Percentiles rank a stretch among this genome's conserved stretches.
phyloP scores from a whole-genome alignment of 2,113 vertebrate genomes.

The Sceloporus tristichus region DNA sequence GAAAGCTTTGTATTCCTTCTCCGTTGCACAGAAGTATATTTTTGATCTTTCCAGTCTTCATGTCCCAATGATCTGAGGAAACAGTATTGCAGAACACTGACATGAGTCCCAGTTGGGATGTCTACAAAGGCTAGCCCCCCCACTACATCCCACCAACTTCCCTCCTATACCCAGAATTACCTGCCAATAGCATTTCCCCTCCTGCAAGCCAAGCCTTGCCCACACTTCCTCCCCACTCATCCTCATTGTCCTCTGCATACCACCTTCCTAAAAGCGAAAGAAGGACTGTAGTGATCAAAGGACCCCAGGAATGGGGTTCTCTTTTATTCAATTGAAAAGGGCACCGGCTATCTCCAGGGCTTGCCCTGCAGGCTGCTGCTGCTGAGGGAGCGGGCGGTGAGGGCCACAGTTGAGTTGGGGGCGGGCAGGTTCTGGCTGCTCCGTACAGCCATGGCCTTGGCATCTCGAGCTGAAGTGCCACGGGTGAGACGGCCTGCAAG shows the following conservation, averaged over 20 bases:
- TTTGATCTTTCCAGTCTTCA: accelerated
- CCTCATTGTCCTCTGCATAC: not conserved
- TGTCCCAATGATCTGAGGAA: accelerated
- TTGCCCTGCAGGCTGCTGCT: constrained; percentile 72
- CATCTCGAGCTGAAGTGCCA: constrained; percentile 75
- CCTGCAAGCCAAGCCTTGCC: not conserved
- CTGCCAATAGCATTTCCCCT: not conserved
- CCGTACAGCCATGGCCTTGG: constrained; percentile 68
- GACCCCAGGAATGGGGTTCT: constrained; percentile 46
- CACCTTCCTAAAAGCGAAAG: constrained; percentile 63
- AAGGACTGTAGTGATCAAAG: constrained; percentile 46
- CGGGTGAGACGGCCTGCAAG: constrained; percentile 83
- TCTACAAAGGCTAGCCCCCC: not conserved
- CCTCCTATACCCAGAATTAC: not conserved
- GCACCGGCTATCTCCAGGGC: constrained; percentile 87
- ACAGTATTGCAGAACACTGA: too few relatives aligned
- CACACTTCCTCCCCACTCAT: not conserved
- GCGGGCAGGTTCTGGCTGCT: constrained; percentile 70
- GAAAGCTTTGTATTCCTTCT: not conserved
- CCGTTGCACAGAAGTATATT: not conserved
- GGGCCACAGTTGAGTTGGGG: constrained; percentile 43
- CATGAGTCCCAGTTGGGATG: not conserved
- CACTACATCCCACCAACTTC: too few relatives aligned
- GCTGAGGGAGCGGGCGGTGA: constrained; percentile 70
- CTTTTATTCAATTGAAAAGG: constrained; percentile 60